These are phyloP conservation scores for Rana temporaria DNA, from an alignment of 2,113 vertebrate species.

Conservation along the genomic window DNA sequence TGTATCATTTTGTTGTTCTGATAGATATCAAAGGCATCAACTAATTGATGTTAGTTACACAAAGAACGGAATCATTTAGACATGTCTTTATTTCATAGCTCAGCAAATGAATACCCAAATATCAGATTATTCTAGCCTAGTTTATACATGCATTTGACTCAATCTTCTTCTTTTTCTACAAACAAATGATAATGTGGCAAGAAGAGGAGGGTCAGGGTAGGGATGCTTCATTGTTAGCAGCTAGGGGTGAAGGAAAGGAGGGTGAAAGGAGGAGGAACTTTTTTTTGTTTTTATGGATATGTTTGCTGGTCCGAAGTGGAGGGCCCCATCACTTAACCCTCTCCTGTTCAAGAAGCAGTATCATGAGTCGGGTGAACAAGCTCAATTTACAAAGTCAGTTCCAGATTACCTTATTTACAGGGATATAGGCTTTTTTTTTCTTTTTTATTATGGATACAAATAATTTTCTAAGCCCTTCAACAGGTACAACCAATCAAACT, in stretches of 20 bases:
- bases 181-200: conserved; percentile 44
- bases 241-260: conserved; percentile 40
- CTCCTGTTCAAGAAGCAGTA: not conserved
- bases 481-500: no score
- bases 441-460: not conserved
- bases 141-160: conserved; percentile 29
- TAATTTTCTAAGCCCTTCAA: not conserved
- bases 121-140: not conserved
- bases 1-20: no score
- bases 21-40: no score
- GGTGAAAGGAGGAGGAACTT: conserved; percentile 15
- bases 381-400: not conserved
- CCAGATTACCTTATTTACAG: no score
- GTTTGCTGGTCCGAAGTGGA: not conserved
- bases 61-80: no score
- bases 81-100: not conserved
- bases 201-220: conserved; percentile 9
- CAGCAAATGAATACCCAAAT: conserved; percentile 3
- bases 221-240: conserved; percentile 37
- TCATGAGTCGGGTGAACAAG: not conserved
- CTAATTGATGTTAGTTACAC: no score
- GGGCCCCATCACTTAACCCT: conserved; percentile 10
- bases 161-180: conserved; percentile 36
- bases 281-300: conserved; percentile 44
- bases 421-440: not conserved